Conservation (phyloP, 1,140 invertebrate species). For the Drosophila serrata region DNA sequence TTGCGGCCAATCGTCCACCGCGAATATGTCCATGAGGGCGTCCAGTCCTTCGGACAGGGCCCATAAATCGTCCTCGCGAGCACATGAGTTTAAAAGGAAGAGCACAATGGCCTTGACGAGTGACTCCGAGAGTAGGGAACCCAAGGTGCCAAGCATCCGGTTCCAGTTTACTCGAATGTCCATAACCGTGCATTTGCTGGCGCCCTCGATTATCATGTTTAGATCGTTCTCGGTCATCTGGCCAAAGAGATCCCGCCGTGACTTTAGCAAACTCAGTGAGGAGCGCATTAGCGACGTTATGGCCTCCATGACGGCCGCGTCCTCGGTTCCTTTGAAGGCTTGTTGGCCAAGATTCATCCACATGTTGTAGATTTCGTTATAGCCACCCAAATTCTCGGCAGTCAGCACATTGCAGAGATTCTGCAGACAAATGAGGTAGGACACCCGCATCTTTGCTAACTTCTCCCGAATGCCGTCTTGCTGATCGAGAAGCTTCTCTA, state of each 20-base stretch:
- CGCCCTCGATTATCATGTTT: slow-evolving; percentile 87
- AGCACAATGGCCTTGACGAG: slow-evolving; percentile 74
- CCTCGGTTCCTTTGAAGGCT: slow-evolving; percentile 66
- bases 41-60: slow-evolving; percentile 91
- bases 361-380: slow-evolving; percentile 63
- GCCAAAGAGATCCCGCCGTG: slow-evolving; percentile 74
- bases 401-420: slow-evolving; percentile 65
- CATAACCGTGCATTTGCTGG: slow-evolving; percentile 86
- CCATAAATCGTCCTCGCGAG: slow-evolving; percentile 87
- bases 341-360: slow-evolving; percentile 75
- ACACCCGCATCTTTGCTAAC: slow-evolving; percentile 55
- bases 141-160: slow-evolving; percentile 89
- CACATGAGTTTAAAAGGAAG: slow-evolving; percentile 56
- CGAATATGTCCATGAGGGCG: slow-evolving; percentile 91
- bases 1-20: slow-evolving; percentile 90
- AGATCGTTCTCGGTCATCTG: slow-evolving; percentile 83
- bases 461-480: slow-evolving; percentile 34
- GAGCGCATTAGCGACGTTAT: slow-evolving; percentile 74
- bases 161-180: slow-evolving; percentile 90
- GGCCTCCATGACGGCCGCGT: slow-evolving; percentile 59
- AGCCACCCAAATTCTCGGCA: slow-evolving; percentile 68
- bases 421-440: slow-evolving; percentile 68
- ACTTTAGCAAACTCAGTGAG: slow-evolving; percentile 62
- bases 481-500: slow-evolving; percentile 32
- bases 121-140: slow-evolving; percentile 69